phyloP scores from a whole-genome alignment of 2,113 vertebrate genomes.

The Spilogale gracilis region DNA sequence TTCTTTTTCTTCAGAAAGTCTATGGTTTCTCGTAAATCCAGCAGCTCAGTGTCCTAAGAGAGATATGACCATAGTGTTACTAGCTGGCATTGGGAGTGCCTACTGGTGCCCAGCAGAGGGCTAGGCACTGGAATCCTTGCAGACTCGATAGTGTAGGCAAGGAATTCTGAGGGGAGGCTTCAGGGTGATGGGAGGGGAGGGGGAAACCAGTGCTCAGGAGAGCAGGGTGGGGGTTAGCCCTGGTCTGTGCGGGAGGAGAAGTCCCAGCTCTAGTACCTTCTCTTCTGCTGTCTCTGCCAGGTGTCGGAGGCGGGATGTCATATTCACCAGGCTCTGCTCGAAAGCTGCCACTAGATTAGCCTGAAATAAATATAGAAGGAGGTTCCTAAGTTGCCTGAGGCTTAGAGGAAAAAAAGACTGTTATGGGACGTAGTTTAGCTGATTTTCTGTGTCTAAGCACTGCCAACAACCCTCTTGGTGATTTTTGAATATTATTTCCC shows the following conservation, averaged over 20 bases:
- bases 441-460: neutral
- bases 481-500: neutral
- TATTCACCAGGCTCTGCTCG: conserved; percentile 96
- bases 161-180: fast-evolving
- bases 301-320: conserved; percentile 95
- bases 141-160: neutral
- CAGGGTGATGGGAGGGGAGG: neutral
- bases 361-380: conserved; percentile 81
- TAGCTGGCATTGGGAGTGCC: neutral
- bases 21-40: conserved; percentile 95
- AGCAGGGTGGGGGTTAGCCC: neutral
- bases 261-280: conserved; percentile 89
- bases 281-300: conserved; percentile 94
- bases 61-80: neutral
- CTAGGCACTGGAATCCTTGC: neutral
- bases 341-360: conserved; percentile 97
- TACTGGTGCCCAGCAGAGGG: too few species aligned
- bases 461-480: neutral
- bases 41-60: conserved; percentile 93
- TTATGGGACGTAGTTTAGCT: fast-evolving
- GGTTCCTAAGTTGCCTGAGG: neutral
- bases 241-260: neutral
- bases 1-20: conserved; percentile 94
- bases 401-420: fast-evolving
- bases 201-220: fast-evolving